phyloP scores from a whole-genome alignment of 2,888 invertebrate species.

The Caenorhabditis parvicauda region DNA sequence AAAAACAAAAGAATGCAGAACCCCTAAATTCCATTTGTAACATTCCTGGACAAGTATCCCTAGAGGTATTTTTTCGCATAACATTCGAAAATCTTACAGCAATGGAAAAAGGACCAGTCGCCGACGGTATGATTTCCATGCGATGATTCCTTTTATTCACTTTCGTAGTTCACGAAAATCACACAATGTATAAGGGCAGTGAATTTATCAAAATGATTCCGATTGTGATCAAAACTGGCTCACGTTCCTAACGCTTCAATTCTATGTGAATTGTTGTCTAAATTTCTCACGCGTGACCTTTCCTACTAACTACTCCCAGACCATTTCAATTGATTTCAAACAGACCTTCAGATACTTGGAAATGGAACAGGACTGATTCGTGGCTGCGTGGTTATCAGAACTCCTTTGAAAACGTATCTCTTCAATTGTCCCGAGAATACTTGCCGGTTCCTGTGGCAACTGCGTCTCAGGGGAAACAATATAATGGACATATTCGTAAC shows the following conservation, averaged over 20 bases:
- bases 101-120: background rate
- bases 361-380: conserved; percentile 56
- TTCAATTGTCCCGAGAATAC: conserved; percentile 58
- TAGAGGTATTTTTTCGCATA: too few relatives aligned
- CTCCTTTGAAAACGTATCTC: conserved; percentile 50
- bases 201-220: too few relatives aligned
- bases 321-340: too few relatives aligned
- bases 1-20: conserved; percentile 33
- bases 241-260: too few relatives aligned
- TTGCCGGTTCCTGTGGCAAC: conserved; percentile 42
- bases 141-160: too few relatives aligned
- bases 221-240: too few relatives aligned
- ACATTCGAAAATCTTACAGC: background rate
- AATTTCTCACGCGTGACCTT: too few relatives aligned
- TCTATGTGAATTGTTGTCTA: too few relatives aligned
- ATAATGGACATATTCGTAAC: conserved; percentile 56
- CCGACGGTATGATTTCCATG: too few relatives aligned
- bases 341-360: conserved; percentile 44
- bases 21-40: conserved; percentile 32
- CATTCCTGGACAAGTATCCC: conserved; percentile 38
- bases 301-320: too few relatives aligned
- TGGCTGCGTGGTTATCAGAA: conserved; percentile 51
- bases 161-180: too few relatives aligned
- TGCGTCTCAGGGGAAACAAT: conserved; percentile 39
- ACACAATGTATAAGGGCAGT: too few relatives aligned